phyloP scores from a whole-genome alignment of 1,140 invertebrate species.

The Episyrphus balteatus region DNA sequence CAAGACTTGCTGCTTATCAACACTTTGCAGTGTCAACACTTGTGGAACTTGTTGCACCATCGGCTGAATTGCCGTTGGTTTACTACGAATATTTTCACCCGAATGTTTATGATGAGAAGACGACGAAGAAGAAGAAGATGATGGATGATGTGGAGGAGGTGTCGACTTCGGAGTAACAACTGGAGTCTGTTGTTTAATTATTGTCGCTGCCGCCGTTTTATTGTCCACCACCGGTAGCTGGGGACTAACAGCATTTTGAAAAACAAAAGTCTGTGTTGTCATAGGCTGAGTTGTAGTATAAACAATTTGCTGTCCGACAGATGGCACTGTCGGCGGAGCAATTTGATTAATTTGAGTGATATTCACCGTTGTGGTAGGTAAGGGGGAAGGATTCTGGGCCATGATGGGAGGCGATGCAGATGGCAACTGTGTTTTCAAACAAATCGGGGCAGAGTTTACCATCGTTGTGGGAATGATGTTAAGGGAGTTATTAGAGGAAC shows the following conservation, averaged over 20 bases:
- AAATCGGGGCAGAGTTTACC: background rate
- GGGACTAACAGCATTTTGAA: background rate
- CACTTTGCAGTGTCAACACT: constrained; percentile 9
- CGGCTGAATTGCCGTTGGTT: background rate
- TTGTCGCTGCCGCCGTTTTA: no score
- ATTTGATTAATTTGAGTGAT: constrained; percentile 13
- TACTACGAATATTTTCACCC: background rate
- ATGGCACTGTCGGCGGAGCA: background rate
- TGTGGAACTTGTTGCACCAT: constrained; percentile 7
- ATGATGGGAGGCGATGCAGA: background rate
- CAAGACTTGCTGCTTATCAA: constrained; percentile 13
- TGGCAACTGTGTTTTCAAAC: background rate
- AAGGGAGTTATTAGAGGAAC: background rate
- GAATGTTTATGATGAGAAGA: background rate
- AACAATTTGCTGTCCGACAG: background rate
- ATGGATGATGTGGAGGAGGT: background rate
- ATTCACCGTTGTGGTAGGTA: constrained; percentile 19
- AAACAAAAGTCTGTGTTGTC: background rate
- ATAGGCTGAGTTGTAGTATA: background rate
- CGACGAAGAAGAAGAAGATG: background rate
- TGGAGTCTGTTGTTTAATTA: background rate
- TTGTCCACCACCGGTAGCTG: no score
- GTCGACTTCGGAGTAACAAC: background rate
- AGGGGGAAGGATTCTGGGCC: constrained; percentile 11
- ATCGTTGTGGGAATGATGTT: background rate